Conservation (phyloP, 2,113 vertebrate species). For the Scortum barcoo region DNA sequence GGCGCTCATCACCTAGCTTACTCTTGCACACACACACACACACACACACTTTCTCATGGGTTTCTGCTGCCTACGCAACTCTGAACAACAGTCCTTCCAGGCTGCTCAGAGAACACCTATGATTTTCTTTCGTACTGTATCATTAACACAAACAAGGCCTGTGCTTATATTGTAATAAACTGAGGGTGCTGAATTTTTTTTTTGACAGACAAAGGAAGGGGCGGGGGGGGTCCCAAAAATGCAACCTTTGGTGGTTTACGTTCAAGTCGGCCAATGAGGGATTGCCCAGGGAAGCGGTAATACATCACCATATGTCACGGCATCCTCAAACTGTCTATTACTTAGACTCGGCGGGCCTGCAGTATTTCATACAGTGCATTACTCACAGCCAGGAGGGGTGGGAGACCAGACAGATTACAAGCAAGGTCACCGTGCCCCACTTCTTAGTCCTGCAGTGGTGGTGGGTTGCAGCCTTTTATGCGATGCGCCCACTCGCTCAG, state of each 20-base stretch:
- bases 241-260: slow-evolving; percentile 17
- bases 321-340: slow-evolving; percentile 70
- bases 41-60: slow-evolving; percentile 26
- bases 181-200: slow-evolving; percentile 25
- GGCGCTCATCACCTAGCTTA: slow-evolving; percentile 42
- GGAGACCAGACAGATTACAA: slow-evolving; percentile 72
- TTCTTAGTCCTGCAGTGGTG: slow-evolving; percentile 62
- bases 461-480: slow-evolving; percentile 33
- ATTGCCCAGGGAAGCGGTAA: slow-evolving; percentile 30
- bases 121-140: slow-evolving; percentile 55
- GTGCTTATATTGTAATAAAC: slow-evolving; percentile 28
- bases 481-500: slow-evolving; percentile 47
- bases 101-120: slow-evolving; percentile 52
- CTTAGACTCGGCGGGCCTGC: slow-evolving; percentile 42
- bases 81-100: slow-evolving; percentile 37
- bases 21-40: slow-evolving; percentile 23
- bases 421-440: slow-evolving; percentile 79
- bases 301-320: slow-evolving; percentile 61
- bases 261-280: slow-evolving; percentile 41
- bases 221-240: not conserved
- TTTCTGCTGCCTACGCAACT: slow-evolving; percentile 54
- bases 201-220: not conserved
- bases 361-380: slow-evolving; percentile 50
- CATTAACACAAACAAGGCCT: slow-evolving; percentile 55
- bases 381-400: slow-evolving; percentile 55